Percentiles rank a stretch among this genome's conserved stretches.
These are phyloP conservation scores for Linnaemya tessellans DNA, from an alignment of 2,888 invertebrate genomes.

Conservation along the genomic window DNA sequence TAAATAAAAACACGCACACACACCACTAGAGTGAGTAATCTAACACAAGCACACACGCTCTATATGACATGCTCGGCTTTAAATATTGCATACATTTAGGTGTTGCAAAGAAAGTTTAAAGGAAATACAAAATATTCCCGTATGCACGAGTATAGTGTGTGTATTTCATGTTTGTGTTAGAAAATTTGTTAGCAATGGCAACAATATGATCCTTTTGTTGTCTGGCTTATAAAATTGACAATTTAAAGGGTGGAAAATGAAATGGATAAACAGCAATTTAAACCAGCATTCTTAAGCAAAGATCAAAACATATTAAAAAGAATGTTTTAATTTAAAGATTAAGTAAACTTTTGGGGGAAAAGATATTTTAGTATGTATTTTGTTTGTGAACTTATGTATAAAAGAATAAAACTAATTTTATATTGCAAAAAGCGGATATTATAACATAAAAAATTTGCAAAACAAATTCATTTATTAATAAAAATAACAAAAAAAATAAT, in stretches of 20 bases:
- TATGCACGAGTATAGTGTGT: no score
- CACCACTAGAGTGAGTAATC: not conserved
- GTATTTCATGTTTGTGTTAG: conserved; percentile 1
- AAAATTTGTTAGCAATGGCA: conserved; percentile 34
- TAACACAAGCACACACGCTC: not conserved
- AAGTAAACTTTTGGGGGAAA: not conserved
- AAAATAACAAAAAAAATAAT: no score
- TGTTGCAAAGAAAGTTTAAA: conserved; percentile 34
- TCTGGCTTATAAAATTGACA: conserved; percentile 52
- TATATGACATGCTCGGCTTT: not conserved
- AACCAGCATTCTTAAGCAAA: conserved; percentile 9
- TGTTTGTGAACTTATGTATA: no score
- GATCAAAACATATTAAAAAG: not conserved
- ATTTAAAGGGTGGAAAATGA: conserved; percentile 18
- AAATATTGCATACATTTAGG: conserved; percentile 61
- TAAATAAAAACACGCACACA: not conserved
- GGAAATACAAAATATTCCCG: no score
- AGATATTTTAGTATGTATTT: not conserved
- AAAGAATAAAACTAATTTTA: no score
- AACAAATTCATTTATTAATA: no score
- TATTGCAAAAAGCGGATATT: no score
- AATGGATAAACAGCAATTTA: conserved; percentile 21
- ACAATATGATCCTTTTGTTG: conserved; percentile 49
- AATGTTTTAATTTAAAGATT: not conserved
- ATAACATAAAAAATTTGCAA: no score